A percentile compares a stretch with the other conserved stretches of the same genome.
Conservation (phyloP, 2,888 invertebrate species). For the Drosophila ezoana region DNA sequence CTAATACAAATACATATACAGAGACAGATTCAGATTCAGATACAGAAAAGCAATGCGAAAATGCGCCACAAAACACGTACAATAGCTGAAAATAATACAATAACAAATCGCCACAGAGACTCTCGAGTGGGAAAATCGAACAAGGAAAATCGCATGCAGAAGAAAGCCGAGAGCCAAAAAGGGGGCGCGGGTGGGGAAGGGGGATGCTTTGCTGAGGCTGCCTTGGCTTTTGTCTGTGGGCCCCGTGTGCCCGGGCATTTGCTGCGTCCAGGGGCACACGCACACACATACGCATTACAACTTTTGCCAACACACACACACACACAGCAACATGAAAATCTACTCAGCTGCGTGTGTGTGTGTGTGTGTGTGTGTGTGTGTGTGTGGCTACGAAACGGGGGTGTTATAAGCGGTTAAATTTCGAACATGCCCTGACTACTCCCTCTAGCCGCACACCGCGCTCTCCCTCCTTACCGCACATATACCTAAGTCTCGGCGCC, state of each 20-base stretch:
- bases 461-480: neutral
- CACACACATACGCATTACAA: constrained; percentile 17
- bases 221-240: constrained; percentile 36
- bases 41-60: constrained; percentile 27
- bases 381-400: constrained; percentile 45
- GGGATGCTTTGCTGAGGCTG: constrained; percentile 20
- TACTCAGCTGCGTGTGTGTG: constrained; percentile 62
- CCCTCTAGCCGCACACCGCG: constrained; percentile 5
- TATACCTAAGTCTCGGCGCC: constrained; percentile 30
- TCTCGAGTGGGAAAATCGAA: constrained; percentile 21
- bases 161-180: neutral
- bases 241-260: constrained; percentile 61
- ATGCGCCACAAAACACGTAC: constrained; percentile 43
- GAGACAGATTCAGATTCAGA: constrained; percentile 5
- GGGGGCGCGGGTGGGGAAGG: constrained; percentile 5
- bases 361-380: constrained; percentile 31
- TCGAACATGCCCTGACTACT: constrained; percentile 46
- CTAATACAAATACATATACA: constrained; percentile 26
- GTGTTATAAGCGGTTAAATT: constrained; percentile 80
- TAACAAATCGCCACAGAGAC: constrained; percentile 55
- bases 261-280: constrained; percentile 49
- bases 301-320: constrained; percentile 20
- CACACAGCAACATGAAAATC: constrained; percentile 68
- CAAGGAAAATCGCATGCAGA: constrained; percentile 12
- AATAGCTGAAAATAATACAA: constrained; percentile 57